Base-by-base conservation (phyloP, 2,888 invertebrate genomes). In the Caenorhabditis sulstoni region DNA sequence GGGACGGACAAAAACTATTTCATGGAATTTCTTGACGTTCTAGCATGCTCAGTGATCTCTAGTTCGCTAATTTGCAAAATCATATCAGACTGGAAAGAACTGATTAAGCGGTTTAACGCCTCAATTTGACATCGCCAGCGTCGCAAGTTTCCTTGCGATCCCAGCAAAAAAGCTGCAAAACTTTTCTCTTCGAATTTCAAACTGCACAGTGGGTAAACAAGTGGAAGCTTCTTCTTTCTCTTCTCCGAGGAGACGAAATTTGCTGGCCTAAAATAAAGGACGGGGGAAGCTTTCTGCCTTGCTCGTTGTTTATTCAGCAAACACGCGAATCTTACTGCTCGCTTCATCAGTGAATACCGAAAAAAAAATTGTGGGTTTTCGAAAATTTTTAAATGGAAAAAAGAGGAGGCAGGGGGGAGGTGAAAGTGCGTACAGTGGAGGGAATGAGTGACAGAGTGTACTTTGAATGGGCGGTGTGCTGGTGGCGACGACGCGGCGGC, bases 291-390 rank as follows among this genome's bases (percentile, higher is more conserved):
- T 41, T 41, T 41, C 41, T 45, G 52, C 20, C 29, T 53, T n/a
- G n/a, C 18, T 16, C 39, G 18, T 45, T 70, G 70, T 70, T 70
- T 70, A 70, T 55, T 55, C 23, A 55, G 70, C 70, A 70, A 70
- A 70, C 70, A 70, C 39, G 52, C 22, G 49, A 14, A 29, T 29
- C 52, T 52, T 29, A 29, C 52, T 29, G 52, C 52, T 29, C 3
- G 35, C 9, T 47, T 44, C 59, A 59, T 52, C 70, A 61, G 47
- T 52, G 20, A 53, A 52, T 52, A 53, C 52, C 52, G 50, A 47
- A 50, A 52, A 44, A n/a, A n/a, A 37, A 37, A 37, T 37, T 37
- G 5, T 37, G 37, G 11, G 37, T 37, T 37, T 11, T 14, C 58
- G 16, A n/a, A 47, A 58, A 9, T 23, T 58, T 58, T 58, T 22